A percentile compares a stretch with the other conserved stretches of the same genome.
These are phyloP conservation scores for Asobara japonica DNA, from an alignment of 1,140 invertebrate species.

Conservation along the genomic window DNA sequence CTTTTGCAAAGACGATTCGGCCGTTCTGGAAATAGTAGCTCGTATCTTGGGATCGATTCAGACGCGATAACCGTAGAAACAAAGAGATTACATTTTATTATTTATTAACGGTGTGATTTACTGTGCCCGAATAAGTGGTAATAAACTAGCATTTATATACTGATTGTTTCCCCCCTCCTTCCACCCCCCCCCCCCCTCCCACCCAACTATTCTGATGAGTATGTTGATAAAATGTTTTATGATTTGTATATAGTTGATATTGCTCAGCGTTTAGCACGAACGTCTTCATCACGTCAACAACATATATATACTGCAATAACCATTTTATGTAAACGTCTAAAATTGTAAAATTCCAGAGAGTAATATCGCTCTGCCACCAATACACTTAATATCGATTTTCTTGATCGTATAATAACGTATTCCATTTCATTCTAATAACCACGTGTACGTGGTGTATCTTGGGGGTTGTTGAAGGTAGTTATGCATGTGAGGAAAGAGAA, in stretches of 20 bases:
- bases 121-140: neutral
- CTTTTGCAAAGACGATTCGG: conserved; percentile 48
- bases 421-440: conserved; percentile 36
- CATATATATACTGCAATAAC: neutral
- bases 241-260: neutral
- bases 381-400: conserved; percentile 30
- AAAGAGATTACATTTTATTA: conserved; percentile 8
- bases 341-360: conserved; percentile 21
- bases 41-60: conserved; percentile 44
- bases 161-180: too few relatives aligned
- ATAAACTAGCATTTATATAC: neutral
- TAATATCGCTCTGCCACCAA: conserved; percentile 7
- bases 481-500: neutral
- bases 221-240: neutral
- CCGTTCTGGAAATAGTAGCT: conserved; percentile 35
- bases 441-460: conserved; percentile 16
- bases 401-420: conserved; percentile 34
- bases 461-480: neutral
- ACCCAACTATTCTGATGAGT: too few relatives aligned
- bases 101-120: neutral
- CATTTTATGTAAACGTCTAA: conserved; percentile 25
- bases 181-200: too few relatives aligned
- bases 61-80: conserved; percentile 10
- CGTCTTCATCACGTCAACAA: conserved; percentile 27
- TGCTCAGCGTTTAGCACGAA: conserved; percentile 25